These are phyloP conservation scores for Silurus asotus DNA, from an alignment of 2,113 vertebrate genomes.

Conservation along the genomic window DNA sequence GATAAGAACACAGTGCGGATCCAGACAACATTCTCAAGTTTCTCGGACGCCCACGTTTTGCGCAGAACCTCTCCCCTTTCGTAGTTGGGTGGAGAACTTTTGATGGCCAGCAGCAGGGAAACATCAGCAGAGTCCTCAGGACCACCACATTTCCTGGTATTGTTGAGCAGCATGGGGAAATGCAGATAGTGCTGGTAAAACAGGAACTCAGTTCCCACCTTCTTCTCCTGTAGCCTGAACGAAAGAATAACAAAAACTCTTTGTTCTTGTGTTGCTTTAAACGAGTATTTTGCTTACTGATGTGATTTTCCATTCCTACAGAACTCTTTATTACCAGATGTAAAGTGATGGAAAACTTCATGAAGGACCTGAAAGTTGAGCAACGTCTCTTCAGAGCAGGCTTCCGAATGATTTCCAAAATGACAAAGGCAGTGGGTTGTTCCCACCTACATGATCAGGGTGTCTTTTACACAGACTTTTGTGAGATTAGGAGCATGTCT, in stretches of 20 bases:
- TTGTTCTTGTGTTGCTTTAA: no score
- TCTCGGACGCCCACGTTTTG: slow-evolving; percentile 82
- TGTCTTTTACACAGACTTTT: no score
- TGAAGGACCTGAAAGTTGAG: no score
- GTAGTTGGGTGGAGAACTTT: slow-evolving; percentile 78
- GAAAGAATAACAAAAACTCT: neutral
- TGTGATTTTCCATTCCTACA: no score
- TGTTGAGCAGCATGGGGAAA: slow-evolving; percentile 72
- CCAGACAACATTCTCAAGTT: slow-evolving; percentile 51
- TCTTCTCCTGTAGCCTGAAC: neutral
- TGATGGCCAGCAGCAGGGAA: slow-evolving; percentile 84
- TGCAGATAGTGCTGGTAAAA: slow-evolving; percentile 75
- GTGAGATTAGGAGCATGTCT: no score
- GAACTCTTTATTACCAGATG: no score
- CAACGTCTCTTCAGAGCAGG: slow-evolving; percentile 57
- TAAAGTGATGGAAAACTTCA: no score
- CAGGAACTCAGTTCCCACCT: slow-evolving; percentile 68
- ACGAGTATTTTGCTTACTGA: no score
- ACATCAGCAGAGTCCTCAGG: no score
- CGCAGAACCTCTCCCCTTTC: slow-evolving; percentile 80
- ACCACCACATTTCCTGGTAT: no score
- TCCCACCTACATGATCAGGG: no score
- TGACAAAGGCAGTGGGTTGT: no score
- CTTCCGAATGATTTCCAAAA: slow-evolving; percentile 40
- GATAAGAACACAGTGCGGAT: slow-evolving; percentile 79